Conservation (phyloP, 2,888 invertebrate genomes). For the Calameuta idolon region DNA sequence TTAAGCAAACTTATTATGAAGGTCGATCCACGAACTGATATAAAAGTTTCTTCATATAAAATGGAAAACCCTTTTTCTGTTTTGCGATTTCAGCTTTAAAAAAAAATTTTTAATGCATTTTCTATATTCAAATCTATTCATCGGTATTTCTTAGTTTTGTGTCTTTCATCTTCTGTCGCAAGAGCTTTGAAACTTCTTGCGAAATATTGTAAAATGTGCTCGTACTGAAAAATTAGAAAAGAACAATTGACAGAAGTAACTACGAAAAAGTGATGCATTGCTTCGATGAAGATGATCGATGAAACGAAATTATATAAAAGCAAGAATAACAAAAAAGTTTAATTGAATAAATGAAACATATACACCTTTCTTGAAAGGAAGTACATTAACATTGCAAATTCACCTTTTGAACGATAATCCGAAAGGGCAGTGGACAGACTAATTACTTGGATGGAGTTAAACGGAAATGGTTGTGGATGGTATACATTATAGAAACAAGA, state of each 20-base stretch:
- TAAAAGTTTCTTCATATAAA: not conserved
- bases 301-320: not conserved
- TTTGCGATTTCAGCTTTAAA: not conserved
- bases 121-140: not conserved
- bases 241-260: not conserved
- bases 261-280: not conserved
- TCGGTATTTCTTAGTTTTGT: not conserved
- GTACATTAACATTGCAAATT: not conserved
- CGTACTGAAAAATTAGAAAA: not conserved
- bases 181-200: not conserved
- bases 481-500: not conserved
- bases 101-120: not conserved
- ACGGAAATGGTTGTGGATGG: not conserved
- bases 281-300: too few relatives aligned
- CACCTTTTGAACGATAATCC: not conserved
- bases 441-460: not conserved
- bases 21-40: not conserved
- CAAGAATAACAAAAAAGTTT: not conserved
- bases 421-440: not conserved
- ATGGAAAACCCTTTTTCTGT: slow-evolving; percentile 4
- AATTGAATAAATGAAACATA: not conserved
- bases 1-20: not conserved
- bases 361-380: not conserved
- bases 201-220: not conserved
- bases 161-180: not conserved